Conservation (phyloP, 53 echinoderm and acorn worm species). For the Antedon mediterranea region DNA sequence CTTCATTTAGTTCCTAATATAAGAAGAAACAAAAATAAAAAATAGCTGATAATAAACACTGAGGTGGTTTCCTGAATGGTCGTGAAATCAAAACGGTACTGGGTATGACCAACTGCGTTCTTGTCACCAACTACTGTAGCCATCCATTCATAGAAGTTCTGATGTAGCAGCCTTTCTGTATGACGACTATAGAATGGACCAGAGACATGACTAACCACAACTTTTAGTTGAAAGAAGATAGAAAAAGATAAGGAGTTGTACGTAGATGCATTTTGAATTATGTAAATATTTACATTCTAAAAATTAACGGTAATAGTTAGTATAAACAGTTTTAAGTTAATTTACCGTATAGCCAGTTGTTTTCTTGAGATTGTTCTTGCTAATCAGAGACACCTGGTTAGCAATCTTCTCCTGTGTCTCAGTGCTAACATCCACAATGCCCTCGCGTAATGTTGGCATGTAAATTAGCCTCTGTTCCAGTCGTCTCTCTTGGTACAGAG, state of each 20-base stretch:
- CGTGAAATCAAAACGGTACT: too few relatives aligned
- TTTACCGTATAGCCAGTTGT: neutral
- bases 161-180: too few relatives aligned
- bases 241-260: too few relatives aligned
- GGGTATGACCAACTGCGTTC: too few relatives aligned
- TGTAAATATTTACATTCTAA: too few relatives aligned
- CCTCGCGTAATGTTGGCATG: conserved; percentile 88
- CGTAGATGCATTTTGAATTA: too few relatives aligned
- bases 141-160: too few relatives aligned
- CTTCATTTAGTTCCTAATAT: conserved; percentile 5
- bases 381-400: conserved; percentile 34
- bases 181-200: conserved; percentile 10
- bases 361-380: neutral
- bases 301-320: too few relatives aligned
- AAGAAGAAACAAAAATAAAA: neutral
- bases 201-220: neutral
- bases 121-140: too few relatives aligned
- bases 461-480: conserved; percentile 22
- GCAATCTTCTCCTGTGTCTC: conserved; percentile 56
- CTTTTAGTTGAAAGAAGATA: neutral
- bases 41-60: neutral
- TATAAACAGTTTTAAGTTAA: too few relatives aligned
- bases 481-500: neutral
- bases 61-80: neutral
- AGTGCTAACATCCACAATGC: conserved; percentile 47